A percentile compares a stretch with the other conserved stretches of the same genome.
These are phyloP conservation scores for Myotis vivesi DNA, from an alignment of 2,797 vertebrate species.

Conservation along the genomic window DNA sequence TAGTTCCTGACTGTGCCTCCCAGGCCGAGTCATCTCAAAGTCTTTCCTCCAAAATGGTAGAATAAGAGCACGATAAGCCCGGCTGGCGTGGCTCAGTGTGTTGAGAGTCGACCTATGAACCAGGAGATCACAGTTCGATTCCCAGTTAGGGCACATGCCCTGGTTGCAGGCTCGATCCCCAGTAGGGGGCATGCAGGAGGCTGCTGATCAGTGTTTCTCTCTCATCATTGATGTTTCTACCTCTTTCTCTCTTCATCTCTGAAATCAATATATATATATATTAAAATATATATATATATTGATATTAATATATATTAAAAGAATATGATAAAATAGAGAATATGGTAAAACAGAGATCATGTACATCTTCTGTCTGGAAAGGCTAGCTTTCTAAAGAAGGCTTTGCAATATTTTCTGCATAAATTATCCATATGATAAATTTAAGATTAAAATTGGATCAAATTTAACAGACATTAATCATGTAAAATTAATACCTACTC, in stretches of 20 bases:
- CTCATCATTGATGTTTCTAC: too few relatives aligned
- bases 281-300: too few relatives aligned
- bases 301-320: background rate
- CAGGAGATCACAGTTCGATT: too few relatives aligned
- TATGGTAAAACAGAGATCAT: background rate
- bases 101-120: too few relatives aligned
- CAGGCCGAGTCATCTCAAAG: background rate
- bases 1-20: background rate
- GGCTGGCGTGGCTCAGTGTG: too few relatives aligned
- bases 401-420: slow-evolving; percentile 45
- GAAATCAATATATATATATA: too few relatives aligned
- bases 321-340: slow-evolving; percentile 1
- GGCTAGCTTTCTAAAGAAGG: slow-evolving; percentile 18
- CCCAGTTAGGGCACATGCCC: too few relatives aligned
- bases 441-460: slow-evolving; percentile 43
- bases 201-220: too few relatives aligned
- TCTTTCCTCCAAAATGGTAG: slow-evolving; percentile 3
- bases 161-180: too few relatives aligned
- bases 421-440: slow-evolving; percentile 42
- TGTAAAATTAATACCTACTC: slow-evolving; percentile 44
- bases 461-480: slow-evolving; percentile 39
- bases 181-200: too few relatives aligned
- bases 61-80: background rate
- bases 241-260: too few relatives aligned
- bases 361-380: background rate